Base-by-base conservation (phyloP, 1,140 invertebrate genomes). In the Eriocheir sinensis region DNA sequence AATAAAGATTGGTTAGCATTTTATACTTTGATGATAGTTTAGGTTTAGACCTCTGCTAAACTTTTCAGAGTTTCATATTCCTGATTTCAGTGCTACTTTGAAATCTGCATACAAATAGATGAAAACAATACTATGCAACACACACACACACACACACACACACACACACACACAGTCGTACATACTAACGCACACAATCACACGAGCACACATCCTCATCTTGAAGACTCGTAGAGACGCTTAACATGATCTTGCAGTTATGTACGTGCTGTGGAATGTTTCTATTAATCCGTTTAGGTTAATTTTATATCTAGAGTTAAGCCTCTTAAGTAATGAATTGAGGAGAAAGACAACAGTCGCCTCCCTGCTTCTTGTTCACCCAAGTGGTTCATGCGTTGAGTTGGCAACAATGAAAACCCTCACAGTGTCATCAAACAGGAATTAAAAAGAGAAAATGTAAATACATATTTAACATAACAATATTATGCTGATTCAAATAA, bases 231-330 rank as follows among this genome's bases (percentile, higher is more conserved):
- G 27, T 72, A 72, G 44, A 48, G 21, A 72, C 60, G 60, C 60
- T 72, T 72, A 72, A 72, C 17, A 12, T 72, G 60, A 72, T 72
- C 60, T 72, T 72, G 41, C 88, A 9, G 34, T 27, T 17, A 38
- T 40, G 17, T 30, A 40, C 38, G 44, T 53, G 32, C 81, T 79
- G 38, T 93, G 86, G 86, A 93, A 89, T 93, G 86, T 93, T 93
- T 93, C 85, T 40, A 44, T 72, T 93, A 89, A 60, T 72, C 32
- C 41, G 72, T 93, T 93, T 72, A 89, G 83, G 79, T 88, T 79
- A 80, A 80, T 88, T 85, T 92, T 92, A 85, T 30, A 92, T 92
- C 83, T 85, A 92, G 91, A 85, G 48, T 85, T 85, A 91, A 79
- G 90, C n/a, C 60, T 21, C 15, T n/a, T 72, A 72, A 72, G 60